Percentiles rank a stretch among this genome's conserved stretches.
phyloP scores from a whole-genome alignment of 2,888 invertebrate genomes.

The Bombylius major region DNA sequence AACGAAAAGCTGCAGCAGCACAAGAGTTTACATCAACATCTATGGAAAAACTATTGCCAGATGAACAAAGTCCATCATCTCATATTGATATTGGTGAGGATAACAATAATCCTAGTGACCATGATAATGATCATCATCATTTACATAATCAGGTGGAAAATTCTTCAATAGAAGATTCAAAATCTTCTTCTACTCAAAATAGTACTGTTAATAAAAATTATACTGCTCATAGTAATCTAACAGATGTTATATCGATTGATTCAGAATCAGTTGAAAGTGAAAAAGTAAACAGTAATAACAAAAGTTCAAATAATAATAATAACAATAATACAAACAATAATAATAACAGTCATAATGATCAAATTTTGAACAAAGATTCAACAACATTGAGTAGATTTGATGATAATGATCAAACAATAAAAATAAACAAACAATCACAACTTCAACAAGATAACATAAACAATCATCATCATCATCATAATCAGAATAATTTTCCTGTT shows the following conservation, averaged over 20 bases:
- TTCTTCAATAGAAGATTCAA: not conserved
- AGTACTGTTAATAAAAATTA: not conserved
- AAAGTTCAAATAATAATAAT: no score
- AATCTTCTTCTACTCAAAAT: no score
- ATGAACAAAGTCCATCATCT: not conserved
- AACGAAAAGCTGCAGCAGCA: constrained; percentile 14
- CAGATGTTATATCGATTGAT: not conserved
- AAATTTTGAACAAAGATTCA: not conserved
- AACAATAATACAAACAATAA: not conserved
- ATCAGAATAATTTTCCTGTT: no score
- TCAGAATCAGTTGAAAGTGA: not conserved
- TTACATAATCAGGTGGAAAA: not conserved
- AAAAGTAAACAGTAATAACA: not conserved
- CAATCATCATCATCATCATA: no score
- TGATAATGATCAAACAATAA: no score
- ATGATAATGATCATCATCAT: not conserved
- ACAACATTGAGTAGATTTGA: not conserved
- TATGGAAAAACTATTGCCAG: not conserved
- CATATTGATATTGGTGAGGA: not conserved
- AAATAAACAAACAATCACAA: no score
- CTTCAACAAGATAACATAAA: no score
- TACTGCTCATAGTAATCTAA: not conserved
- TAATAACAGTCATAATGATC: not conserved
- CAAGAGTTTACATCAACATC: constrained; percentile 19
- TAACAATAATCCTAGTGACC: not conserved